These are phyloP conservation scores for Drosophila barbarae DNA, from an alignment of 2,888 invertebrate genomes.

Conservation along the genomic window DNA sequence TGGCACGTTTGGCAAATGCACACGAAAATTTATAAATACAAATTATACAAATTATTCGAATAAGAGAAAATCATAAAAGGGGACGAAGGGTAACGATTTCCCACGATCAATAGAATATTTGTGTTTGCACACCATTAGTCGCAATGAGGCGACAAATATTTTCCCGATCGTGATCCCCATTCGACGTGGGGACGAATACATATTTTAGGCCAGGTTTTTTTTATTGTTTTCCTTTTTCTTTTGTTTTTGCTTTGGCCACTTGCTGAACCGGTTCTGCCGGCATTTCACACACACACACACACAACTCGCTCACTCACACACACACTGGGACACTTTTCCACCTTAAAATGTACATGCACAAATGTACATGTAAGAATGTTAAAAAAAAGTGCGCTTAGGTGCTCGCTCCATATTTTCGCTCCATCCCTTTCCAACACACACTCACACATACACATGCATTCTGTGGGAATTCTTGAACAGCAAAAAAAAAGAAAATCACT, in stretches of 20 bases:
- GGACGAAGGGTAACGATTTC: no score
- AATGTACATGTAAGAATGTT: background rate
- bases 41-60: background rate
- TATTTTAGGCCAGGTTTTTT: constrained; percentile 9
- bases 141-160: constrained; percentile 24
- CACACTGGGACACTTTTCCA: constrained; percentile 44
- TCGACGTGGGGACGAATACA: constrained; percentile 34
- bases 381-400: constrained; percentile 41
- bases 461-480: constrained; percentile 39
- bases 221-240: constrained; percentile 16
- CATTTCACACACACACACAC: constrained; percentile 53
- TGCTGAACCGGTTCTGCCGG: constrained; percentile 73
- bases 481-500: constrained; percentile 17
- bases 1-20: constrained; percentile 3
- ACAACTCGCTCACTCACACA: constrained; percentile 12
- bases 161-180: constrained; percentile 28
- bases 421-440: constrained; percentile 34
- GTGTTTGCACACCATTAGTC: constrained; percentile 2
- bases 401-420: constrained; percentile 55
- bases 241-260: constrained; percentile 52
- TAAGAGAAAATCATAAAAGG: background rate
- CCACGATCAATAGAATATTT: background rate
- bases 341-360: constrained; percentile 41
- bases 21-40: background rate
- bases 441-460: constrained; percentile 9